A percentile compares a stretch with the other conserved stretches of the same genome.
Conservation (phyloP, 2,113 vertebrate species). For the Prunella himalayana region DNA sequence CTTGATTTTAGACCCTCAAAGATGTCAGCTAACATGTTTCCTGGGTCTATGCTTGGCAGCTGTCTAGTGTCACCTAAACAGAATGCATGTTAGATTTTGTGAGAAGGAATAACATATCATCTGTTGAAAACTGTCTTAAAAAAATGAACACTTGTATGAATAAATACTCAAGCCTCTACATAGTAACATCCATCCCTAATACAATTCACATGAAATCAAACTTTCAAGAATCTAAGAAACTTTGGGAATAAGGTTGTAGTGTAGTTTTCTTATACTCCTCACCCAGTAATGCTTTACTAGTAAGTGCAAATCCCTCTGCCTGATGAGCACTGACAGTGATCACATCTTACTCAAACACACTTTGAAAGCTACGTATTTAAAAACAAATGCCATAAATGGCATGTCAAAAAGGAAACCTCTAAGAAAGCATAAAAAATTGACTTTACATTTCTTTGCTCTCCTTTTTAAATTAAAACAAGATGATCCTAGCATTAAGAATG, state of each 20-base stretch:
- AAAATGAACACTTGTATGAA: background rate
- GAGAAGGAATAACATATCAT: background rate
- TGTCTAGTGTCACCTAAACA: constrained; percentile 81
- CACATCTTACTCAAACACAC: background rate
- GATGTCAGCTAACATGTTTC: constrained; percentile 78
- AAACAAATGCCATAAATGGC: background rate
- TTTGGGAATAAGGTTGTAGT: background rate
- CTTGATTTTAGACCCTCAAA: constrained; percentile 70
- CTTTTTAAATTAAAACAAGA: background rate
- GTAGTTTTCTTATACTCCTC: background rate
- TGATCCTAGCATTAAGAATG: background rate
- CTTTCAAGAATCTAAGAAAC: background rate
- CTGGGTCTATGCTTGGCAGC: constrained; percentile 84
- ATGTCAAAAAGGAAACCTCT: background rate
- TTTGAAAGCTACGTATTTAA: background rate
- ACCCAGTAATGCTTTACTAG: background rate
- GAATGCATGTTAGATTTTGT: background rate
- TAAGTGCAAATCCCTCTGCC: background rate
- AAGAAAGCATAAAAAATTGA: background rate
- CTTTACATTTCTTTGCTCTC: background rate
- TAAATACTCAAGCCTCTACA: background rate
- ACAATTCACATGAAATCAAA: background rate
- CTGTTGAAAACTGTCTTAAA: background rate
- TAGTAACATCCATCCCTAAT: background rate
- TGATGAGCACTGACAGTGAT: background rate